phyloP scores from a whole-genome alignment of 1,140 invertebrate genomes.

The Ceratoteleas bidentatus region DNA sequence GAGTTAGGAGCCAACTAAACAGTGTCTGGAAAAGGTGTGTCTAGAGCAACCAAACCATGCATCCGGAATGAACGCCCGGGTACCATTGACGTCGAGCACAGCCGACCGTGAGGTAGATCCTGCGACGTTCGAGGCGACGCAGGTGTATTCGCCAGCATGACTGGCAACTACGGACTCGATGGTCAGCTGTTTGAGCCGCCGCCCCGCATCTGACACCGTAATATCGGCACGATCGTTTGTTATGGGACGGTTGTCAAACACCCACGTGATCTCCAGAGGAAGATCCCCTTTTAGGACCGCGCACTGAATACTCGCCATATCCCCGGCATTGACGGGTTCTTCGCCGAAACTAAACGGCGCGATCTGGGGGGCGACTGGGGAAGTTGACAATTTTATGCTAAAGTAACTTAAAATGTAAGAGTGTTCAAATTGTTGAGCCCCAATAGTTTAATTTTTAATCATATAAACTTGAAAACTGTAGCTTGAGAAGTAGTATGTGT shows the following conservation, averaged over 20 bases:
- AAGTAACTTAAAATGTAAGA: no score
- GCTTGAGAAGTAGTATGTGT: no score
- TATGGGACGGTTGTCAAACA: slow-evolving; percentile 82
- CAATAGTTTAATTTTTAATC: neutral
- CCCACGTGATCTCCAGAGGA: slow-evolving; percentile 84
- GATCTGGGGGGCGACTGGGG: slow-evolving; percentile 87
- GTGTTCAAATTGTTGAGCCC: no score
- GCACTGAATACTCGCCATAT: slow-evolving; percentile 85
- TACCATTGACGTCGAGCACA: slow-evolving; percentile 85
- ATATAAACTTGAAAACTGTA: neutral
- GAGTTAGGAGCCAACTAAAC: neutral
- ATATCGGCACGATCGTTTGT: slow-evolving; percentile 82
- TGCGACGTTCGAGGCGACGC: slow-evolving; percentile 83
- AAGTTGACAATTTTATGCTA: slow-evolving; percentile 35
- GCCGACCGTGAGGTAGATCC: slow-evolving; percentile 84
- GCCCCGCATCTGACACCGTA: slow-evolving; percentile 83
- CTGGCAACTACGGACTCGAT: slow-evolving; percentile 83
- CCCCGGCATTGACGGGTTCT: slow-evolving; percentile 85
- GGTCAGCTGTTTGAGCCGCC: slow-evolving; percentile 86
- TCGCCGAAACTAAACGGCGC: slow-evolving; percentile 88
- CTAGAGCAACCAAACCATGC: slow-evolving; percentile 27
- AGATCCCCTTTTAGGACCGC: slow-evolving; percentile 87
- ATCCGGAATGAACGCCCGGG: slow-evolving; percentile 3
- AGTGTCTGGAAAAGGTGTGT: slow-evolving; percentile 6
- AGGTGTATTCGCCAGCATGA: slow-evolving; percentile 86